These are phyloP conservation scores for Schizopygopsis pylzovi DNA, from an alignment of 2,797 vertebrate genomes.

Conservation along the genomic window DNA sequence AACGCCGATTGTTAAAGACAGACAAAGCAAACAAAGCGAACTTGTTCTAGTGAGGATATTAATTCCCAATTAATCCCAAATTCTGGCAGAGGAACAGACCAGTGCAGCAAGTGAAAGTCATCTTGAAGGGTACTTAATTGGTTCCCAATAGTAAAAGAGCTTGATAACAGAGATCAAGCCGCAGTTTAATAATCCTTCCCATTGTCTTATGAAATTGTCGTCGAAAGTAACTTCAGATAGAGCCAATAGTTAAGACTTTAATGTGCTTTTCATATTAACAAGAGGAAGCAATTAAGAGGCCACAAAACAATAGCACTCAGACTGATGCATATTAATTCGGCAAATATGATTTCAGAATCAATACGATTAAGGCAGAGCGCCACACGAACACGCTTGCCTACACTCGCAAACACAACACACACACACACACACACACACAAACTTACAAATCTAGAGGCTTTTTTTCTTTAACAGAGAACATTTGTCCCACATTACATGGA, in stretches of 20 bases:
- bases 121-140: constrained; percentile 89
- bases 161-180: constrained; percentile 83
- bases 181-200: constrained; percentile 84
- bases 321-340: constrained; percentile 74
- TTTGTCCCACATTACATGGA: constrained; percentile 21
- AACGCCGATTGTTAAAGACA: constrained; percentile 80
- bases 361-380: constrained; percentile 73
- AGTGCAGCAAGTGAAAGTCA: constrained; percentile 86
- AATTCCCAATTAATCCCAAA: constrained; percentile 89
- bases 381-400: constrained; percentile 12
- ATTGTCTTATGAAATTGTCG: constrained; percentile 85
- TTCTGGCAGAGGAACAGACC: constrained; percentile 86
- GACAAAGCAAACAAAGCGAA: constrained; percentile 85
- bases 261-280: constrained; percentile 84
- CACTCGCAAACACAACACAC: constrained; percentile 13
- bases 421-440: constrained; percentile 21
- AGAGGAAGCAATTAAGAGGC: constrained; percentile 80
- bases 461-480: constrained; percentile 12
- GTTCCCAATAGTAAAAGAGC: constrained; percentile 83
- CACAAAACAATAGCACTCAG: constrained; percentile 78
- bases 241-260: constrained; percentile 84
- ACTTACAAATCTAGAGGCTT: neutral
- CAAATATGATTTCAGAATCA: constrained; percentile 75
- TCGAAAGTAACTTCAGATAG: constrained; percentile 84
- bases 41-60: constrained; percentile 86